Evolutionary conservation across 2,113 vertebrate species (phyloP).

Genomic region (Heterotilapia buettikoferi): DNA sequence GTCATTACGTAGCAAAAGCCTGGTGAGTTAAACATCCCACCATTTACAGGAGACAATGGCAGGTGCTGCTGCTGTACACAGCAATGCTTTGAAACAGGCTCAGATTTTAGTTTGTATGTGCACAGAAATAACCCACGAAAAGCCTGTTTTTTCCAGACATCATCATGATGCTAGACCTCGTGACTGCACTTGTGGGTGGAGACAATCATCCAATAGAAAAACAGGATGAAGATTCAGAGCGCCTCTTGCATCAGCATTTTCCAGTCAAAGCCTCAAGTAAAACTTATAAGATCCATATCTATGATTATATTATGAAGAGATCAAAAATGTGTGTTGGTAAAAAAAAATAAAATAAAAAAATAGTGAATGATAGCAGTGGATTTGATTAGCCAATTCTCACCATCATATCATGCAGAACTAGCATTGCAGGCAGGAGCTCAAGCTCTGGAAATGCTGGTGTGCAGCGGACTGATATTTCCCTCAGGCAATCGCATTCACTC

Average conservation of each 20-base stretch:
- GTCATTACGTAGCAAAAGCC: conserved; percentile 32
- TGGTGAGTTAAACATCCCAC: conserved; percentile 24
- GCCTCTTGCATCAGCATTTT: conserved; percentile 59
- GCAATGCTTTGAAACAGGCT: conserved; percentile 23
- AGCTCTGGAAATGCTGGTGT: conserved; percentile 45
- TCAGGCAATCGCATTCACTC: conserved; percentile 43
- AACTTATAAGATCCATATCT: conserved; percentile 47
- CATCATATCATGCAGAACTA: conserved; percentile 29
- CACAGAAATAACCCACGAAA: conserved; percentile 42
- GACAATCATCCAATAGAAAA: conserved; percentile 50
- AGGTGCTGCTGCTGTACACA: conserved; percentile 29
- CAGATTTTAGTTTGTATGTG: conserved; percentile 4
- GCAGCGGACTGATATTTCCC: conserved; percentile 39
- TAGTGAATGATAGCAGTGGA: conserved; percentile 34
- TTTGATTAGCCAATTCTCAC: conserved; percentile 31
- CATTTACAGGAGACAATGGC: conserved; percentile 32
- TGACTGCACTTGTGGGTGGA: conserved; percentile 59
- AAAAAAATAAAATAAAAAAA: conserved; percentile 23
- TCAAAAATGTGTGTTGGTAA: conserved; percentile 42
- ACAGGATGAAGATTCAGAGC: conserved; percentile 19
- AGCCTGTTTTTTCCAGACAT: conserved; percentile 54
- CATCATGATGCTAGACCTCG: conserved; percentile 51
- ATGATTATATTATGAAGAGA: conserved; percentile 54
- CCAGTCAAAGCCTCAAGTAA: conserved; percentile 40
- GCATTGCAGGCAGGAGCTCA: conserved; percentile 29